Evolutionary conservation across 1,140 invertebrate species (phyloP).

Genomic region (Caerostris darwini): DNA sequence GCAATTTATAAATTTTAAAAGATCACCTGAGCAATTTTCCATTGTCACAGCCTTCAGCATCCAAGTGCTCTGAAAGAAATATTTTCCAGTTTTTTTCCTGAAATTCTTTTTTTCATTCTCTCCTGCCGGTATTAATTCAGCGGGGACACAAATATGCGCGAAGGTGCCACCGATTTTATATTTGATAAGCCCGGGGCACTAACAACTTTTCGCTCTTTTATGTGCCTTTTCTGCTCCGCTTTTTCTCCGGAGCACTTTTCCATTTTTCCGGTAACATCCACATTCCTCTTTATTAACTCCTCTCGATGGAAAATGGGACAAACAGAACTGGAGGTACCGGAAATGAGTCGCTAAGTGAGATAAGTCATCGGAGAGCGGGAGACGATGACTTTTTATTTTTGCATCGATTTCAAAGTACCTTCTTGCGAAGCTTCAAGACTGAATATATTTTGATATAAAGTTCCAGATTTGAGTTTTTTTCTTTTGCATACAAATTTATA

Average conservation of each 20-base stretch:
- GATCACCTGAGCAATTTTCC: background rate
- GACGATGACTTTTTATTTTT: too few species aligned
- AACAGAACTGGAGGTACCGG: background rate
- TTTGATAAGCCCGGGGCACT: constrained; percentile 52
- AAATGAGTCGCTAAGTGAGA: constrained; percentile 20
- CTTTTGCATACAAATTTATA: too few species aligned
- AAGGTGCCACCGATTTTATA: constrained; percentile 29
- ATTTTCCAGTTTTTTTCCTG: background rate
- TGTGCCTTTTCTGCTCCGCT: constrained; percentile 11
- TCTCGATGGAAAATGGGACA: constrained; percentile 33
- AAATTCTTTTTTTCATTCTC: background rate
- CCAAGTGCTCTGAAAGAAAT: background rate
- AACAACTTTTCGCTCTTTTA: constrained; percentile 39
- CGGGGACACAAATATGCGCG: constrained; percentile 21
- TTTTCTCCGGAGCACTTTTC: constrained; percentile 25
- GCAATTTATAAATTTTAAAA: background rate
- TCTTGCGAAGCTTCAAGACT: too few species aligned
- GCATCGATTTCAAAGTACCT: background rate
- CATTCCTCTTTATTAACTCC: constrained; percentile 56
- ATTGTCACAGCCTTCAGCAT: background rate
- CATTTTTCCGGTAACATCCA: constrained; percentile 42
- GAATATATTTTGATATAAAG: too few species aligned
- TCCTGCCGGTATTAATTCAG: constrained; percentile 25
- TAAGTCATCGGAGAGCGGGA: constrained; percentile 9
- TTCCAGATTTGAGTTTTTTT: too few species aligned